These are phyloP conservation scores for Aricia agestis DNA, from an alignment of 1,140 invertebrate species.

Conservation along the genomic window DNA sequence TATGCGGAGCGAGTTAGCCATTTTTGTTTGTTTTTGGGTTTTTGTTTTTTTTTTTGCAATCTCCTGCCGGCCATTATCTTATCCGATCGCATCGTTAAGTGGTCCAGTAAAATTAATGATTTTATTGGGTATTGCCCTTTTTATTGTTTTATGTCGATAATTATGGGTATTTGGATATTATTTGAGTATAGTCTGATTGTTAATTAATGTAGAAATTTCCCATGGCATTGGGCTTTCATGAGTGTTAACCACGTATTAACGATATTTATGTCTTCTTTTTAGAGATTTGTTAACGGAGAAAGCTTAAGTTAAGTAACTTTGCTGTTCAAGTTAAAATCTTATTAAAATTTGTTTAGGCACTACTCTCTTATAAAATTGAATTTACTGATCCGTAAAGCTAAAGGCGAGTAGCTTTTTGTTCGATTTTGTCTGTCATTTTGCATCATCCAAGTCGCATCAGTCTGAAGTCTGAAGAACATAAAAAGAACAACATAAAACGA, in stretches of 20 bases:
- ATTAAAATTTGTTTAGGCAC: no score
- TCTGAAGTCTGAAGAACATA: no score
- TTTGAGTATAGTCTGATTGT: not conserved
- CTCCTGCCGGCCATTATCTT: conserved; percentile 58
- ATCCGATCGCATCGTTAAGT: conserved; percentile 63
- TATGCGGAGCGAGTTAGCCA: conserved; percentile 41
- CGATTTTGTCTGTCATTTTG: no score
- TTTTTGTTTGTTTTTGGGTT: conserved; percentile 71
- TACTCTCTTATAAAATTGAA: no score
- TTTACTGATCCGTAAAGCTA: no score
- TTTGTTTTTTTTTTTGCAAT: conserved; percentile 69
- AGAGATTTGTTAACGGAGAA: no score
- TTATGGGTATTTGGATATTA: not conserved
- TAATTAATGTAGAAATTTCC: not conserved
- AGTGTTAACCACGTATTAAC: not conserved
- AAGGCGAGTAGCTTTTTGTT: no score
- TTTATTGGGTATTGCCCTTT: conserved; percentile 48
- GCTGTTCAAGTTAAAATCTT: no score
- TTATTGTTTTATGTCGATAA: conserved; percentile 45
- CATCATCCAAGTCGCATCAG: no score
- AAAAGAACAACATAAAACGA: no score
- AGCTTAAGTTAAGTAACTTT: no score
- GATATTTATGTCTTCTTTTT: no score
- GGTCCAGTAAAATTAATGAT: conserved; percentile 49
- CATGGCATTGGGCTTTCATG: not conserved